These are phyloP conservation scores for Palaemon carinicauda DNA, from an alignment of 1,140 invertebrate genomes.

Conservation along the genomic window DNA sequence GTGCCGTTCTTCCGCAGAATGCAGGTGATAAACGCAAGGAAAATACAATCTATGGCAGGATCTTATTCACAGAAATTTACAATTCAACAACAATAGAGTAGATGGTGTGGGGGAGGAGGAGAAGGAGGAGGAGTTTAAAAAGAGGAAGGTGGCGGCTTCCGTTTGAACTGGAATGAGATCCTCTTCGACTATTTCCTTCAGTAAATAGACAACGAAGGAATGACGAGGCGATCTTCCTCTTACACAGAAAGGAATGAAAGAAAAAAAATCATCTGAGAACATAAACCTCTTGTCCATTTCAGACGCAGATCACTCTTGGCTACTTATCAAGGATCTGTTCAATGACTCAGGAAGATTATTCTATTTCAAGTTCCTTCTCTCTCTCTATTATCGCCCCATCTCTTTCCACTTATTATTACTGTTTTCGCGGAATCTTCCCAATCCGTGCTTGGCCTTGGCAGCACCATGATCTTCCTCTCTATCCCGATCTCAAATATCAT, in stretches of 20 bases:
- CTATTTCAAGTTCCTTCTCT: neutral
- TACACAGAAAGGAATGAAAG: neutral
- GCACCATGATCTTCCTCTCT: neutral
- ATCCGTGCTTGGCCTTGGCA: neutral
- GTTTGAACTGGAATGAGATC: too few relatives aligned
- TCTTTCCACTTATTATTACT: neutral
- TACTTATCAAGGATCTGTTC: too few relatives aligned
- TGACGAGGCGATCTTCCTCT: too few relatives aligned
- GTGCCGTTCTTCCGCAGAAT: too few relatives aligned
- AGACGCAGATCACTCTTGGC: too few relatives aligned
- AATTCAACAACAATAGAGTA: neutral
- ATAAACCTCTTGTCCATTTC: neutral
- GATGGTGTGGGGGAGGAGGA: neutral
- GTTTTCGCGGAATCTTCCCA: neutral
- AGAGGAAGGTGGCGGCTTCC: neutral
- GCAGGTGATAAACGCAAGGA: neutral
- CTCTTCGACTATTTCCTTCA: too few relatives aligned
- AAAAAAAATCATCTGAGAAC: neutral
- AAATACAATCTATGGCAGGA: neutral
- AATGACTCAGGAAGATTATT: too few relatives aligned
- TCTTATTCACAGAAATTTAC: neutral
- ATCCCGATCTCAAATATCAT: too few relatives aligned
- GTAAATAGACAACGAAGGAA: neutral
- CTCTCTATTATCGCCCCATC: neutral
- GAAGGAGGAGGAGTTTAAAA: neutral